A percentile compares a stretch with the other conserved stretches of the same genome.
phyloP scores from a whole-genome alignment of 1,140 invertebrate species.

The Teleopsis dalmanni region DNA sequence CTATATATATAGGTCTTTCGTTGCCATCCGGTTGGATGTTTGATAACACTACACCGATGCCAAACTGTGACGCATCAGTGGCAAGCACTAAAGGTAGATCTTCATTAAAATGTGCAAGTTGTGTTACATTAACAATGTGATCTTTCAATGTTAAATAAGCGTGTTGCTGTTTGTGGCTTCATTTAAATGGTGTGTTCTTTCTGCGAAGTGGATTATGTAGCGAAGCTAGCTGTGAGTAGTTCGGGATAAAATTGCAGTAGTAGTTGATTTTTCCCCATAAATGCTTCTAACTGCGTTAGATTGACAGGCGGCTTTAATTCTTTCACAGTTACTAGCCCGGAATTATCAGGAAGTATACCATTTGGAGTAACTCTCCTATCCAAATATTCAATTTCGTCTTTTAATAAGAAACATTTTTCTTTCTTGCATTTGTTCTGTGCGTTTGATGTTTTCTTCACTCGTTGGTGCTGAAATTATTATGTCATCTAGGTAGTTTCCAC shows the following conservation, averaged over 20 bases:
- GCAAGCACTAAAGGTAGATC: constrained; percentile 25
- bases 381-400: not conserved
- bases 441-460: no score
- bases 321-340: constrained; percentile 26
- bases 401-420: no score
- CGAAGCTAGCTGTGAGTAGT: not conserved
- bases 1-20: constrained; percentile 39
- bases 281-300: constrained; percentile 29
- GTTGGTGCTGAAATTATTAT: no score
- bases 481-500: no score
- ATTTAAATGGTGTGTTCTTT: constrained; percentile 8
- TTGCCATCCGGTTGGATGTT: constrained; percentile 24
- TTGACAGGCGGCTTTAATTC: constrained; percentile 26
- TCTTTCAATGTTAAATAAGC: no score
- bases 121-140: constrained; percentile 8
- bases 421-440: no score
- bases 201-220: constrained; percentile 6
- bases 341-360: not conserved
- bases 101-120: constrained; percentile 30
- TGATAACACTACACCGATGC: constrained; percentile 43
- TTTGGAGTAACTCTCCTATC: constrained; percentile 20
- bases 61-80: constrained; percentile 35
- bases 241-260: constrained; percentile 37
- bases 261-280: constrained; percentile 42
- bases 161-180: constrained; percentile 8